Evolutionary conservation across 2,888 invertebrate species (phyloP).

Genomic region (Acronicta leporina): DNA sequence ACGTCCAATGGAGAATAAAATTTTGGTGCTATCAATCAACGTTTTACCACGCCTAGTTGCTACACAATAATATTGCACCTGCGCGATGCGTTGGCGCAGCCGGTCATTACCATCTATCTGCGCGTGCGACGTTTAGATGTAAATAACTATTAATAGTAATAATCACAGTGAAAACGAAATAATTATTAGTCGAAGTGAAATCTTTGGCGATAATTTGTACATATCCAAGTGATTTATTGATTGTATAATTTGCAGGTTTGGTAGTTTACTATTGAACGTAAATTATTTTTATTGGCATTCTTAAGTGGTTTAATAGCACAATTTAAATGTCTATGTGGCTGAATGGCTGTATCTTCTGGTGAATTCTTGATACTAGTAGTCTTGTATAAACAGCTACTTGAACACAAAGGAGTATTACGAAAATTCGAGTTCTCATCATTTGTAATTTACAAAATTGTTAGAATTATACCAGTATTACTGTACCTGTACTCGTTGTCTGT

Average conservation of each 20-base stretch:
- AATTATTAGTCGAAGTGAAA: constrained; percentile 67
- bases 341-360: constrained; percentile 23
- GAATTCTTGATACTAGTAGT: constrained; percentile 31
- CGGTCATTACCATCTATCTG: constrained; percentile 59
- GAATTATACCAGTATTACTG: constrained; percentile 44
- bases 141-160: constrained; percentile 70
- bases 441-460: constrained; percentile 62
- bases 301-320: constrained; percentile 14
- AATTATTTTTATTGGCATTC: constrained; percentile 40
- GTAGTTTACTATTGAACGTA: constrained; percentile 37
- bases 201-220: constrained; percentile 56
- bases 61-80: constrained; percentile 50
- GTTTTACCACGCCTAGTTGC: constrained; percentile 33
- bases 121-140: constrained; percentile 60
- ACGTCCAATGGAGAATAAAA: constrained; percentile 30
- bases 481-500: constrained; percentile 31
- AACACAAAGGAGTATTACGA: constrained; percentile 55
- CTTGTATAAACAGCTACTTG: constrained; percentile 31
- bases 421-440: constrained; percentile 59
- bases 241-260: constrained; percentile 54
- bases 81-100: constrained; percentile 57
- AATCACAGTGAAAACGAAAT: constrained; percentile 67
- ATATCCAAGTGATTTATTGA: constrained; percentile 55
- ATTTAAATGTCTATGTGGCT: constrained; percentile 24
- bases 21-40: constrained; percentile 47